These are phyloP conservation scores for Vidua macroura DNA, from an alignment of 2,113 vertebrate genomes.

Conservation along the genomic window DNA sequence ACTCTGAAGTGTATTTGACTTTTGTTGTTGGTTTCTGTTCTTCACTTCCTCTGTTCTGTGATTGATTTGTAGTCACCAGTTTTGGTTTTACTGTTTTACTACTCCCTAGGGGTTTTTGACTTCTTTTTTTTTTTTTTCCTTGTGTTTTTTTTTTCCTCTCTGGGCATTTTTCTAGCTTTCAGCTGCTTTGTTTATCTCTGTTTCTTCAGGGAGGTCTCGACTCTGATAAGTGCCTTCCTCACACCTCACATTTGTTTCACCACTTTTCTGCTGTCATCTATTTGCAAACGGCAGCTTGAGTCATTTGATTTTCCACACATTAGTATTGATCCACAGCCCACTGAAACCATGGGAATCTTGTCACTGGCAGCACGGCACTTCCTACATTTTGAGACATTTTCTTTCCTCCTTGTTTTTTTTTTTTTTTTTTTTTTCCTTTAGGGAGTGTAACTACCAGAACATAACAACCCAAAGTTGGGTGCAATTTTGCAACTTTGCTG, in stretches of 20 bases:
- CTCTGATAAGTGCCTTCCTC: not conserved
- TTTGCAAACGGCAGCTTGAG: not conserved
- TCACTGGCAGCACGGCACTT: not conserved
- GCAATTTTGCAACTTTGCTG: slow-evolving; percentile 30
- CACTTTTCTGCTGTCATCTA: not conserved
- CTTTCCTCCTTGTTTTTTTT: not conserved
- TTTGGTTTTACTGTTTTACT: not conserved
- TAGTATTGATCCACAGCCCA: not conserved
- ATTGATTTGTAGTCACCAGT: not conserved
- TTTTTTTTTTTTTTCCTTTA: not conserved
- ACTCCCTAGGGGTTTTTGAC: not conserved
- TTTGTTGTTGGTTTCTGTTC: not conserved
- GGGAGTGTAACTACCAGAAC: not conserved
- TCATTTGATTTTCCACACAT: not conserved
- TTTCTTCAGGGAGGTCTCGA: not conserved
- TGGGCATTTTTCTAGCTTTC: not conserved
- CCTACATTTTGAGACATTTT: not conserved
- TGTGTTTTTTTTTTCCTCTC: not conserved
- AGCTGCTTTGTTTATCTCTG: not conserved
- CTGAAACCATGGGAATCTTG: not conserved
- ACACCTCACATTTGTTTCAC: not conserved
- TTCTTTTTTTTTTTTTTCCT: not conserved
- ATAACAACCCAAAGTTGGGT: not conserved
- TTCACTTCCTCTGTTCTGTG: not conserved
- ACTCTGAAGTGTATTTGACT: not conserved